Base-by-base conservation (phyloP, 1,140 invertebrate species). In the Orchestia grillus region DNA sequence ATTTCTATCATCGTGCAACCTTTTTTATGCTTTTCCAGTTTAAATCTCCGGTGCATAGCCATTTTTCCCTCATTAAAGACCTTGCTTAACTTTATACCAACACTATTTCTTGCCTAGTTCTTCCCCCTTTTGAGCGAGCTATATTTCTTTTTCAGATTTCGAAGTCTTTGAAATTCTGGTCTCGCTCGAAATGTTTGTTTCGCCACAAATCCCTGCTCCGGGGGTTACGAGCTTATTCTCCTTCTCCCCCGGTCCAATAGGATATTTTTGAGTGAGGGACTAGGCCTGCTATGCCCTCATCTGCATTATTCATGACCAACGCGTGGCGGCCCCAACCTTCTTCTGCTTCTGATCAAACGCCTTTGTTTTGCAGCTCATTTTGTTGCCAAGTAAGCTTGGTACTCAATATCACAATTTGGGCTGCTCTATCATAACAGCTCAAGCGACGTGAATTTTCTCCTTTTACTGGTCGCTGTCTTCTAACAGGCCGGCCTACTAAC, bases 271-370 rank as follows among this genome's bases (percentile, higher is more conserved):
- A 90, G 43, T 45, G 92, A 47, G 92, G 92, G 44, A 94, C 92
- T 94, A 94, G 92, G 92, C 92, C 44, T 40, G 92, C 92, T 45
- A 45, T 94, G 44, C 43, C 44, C 92, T 94, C 41, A 94, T 94
- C 43, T 94, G 92, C 92, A 94, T 94, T 94, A 94, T 94, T 94
- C 92, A 94, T 94, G 92, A 94, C 92, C 92, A 47, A 94, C 92
- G 43, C 92, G 92, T 94, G 92, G 47, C 92, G 92, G 92, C 44
- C 92, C 44, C 43, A 47, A n/a, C 92, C 47, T 94, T 94, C 44
- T 94, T 94, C 44, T 45, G 43, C 92, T 44, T 94, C 92, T 94
- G 92, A 94, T 94, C 92, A 94, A 47, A 94, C 92, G 92, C 92
- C 92, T 94, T 94, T 94, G 92, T 94, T 94, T 94, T 94, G 92